Percentiles rank a stretch among this genome's conserved stretches.
Conservation (phyloP, 37 sponge, comb jelly and placozoan species). For the Bolinopsis microptera region DNA sequence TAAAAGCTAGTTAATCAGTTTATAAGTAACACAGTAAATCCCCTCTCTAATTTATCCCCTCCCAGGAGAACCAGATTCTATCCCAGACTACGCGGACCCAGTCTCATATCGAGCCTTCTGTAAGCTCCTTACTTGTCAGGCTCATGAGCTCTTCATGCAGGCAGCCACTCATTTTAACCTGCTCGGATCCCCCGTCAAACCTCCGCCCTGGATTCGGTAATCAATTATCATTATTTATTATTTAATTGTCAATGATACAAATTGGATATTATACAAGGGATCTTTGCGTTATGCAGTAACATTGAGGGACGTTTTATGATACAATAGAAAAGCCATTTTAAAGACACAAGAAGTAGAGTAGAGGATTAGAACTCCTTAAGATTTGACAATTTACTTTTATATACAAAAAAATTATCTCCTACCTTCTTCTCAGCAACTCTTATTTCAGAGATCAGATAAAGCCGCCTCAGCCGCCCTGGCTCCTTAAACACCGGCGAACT, state of each 20-base stretch:
- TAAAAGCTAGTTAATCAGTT: no score
- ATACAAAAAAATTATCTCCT: no score
- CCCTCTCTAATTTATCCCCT: no score
- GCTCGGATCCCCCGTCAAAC: background rate
- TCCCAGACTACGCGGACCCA: slow-evolving; percentile 37
- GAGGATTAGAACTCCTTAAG: no score
- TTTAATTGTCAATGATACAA: background rate
- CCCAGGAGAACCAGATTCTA: background rate
- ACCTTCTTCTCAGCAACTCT: no score
- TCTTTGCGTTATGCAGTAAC: no score
- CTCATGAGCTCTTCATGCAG: slow-evolving; percentile 8
- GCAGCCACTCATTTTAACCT: slow-evolving; percentile 38
- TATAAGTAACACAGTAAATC: no score
- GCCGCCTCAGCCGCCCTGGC: slow-evolving; percentile 33
- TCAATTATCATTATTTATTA: background rate
- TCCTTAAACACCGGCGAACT: background rate
- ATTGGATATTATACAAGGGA: no score
- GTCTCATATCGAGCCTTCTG: slow-evolving; percentile 23
- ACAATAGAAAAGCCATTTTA: no score
- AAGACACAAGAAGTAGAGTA: no score
- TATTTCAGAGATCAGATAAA: slow-evolving; percentile 29
- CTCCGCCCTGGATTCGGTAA: slow-evolving; percentile 62
- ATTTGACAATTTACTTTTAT: no score
- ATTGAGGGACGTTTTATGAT: no score
- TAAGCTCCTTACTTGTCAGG: background rate